Base-by-base conservation (phyloP, 2,113 vertebrate genomes). In the Toxotes chatareus region DNA sequence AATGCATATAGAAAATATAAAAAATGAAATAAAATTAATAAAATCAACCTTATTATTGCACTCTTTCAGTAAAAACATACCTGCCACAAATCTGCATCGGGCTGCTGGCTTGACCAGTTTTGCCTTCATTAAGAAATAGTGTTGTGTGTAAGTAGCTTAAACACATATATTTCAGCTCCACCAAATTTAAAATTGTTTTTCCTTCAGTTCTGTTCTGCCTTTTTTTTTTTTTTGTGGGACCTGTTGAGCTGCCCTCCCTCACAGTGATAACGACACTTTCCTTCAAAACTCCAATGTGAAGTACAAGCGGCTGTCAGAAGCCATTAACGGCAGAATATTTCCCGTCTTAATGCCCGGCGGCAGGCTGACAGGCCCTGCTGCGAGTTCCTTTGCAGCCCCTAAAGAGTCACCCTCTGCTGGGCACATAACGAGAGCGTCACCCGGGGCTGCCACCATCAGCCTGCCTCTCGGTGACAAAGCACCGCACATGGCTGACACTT, bases 401-500 rank as follows among this genome's bases (percentile, higher is more conserved):
- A 23, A 80, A 80, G 84, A 70, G 76, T 81, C 75, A 61, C 73
- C 82, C 83, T 82, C 85, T 62, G 70, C 86, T 81, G 86, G 83
- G 86, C 69, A 36, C 64, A 8, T 89, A 87, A 89, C 65, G 44
- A 88, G 77, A 69, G 49, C 21, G 27, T 64, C 60, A 7, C 62
- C 80, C 21, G 13, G 66, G 60, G 62, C n/a, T 42, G 32, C 77
- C 59, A 1, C 83, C n/a, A 17, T 56, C 76, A 59, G 74, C 68
- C 73, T 49, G 31, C 32, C 57, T 49, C 49, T 60, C 10, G 0
- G 56, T 79, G 73, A 76, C 81, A 81, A 49, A 72, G 34, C 65
- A 2, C 78, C 13, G 6, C 69, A 46, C 82, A 51, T 0, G 49
- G 21, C 76, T 85, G 79, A 88, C 85, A 61, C 59, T n/a, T 0